phyloP scores from a whole-genome alignment of 2,888 invertebrate genomes.

The Chrysomela aeneicollis region DNA sequence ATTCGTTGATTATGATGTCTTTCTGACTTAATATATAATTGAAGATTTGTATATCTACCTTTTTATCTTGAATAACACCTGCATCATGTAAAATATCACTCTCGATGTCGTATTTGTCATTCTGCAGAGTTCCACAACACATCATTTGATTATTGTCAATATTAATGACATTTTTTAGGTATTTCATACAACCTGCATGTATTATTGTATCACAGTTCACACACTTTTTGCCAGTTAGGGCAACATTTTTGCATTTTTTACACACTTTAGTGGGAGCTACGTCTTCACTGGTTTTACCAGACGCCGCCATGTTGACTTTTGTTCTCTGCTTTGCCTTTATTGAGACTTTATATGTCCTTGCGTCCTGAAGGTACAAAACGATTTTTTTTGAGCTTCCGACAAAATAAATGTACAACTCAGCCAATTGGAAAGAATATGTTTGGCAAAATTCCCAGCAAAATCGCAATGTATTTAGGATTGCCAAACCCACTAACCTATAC shows the following conservation, averaged over 20 bases:
- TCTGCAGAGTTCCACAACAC: not conserved
- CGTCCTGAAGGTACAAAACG: too few relatives aligned
- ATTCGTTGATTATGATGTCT: constrained; percentile 6
- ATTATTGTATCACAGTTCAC: not conserved
- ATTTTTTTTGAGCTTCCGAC: too few relatives aligned
- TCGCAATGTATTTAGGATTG: too few relatives aligned
- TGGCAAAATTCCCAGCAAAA: too few relatives aligned
- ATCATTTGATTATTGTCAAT: not conserved
- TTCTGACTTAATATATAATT: not conserved
- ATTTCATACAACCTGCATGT: constrained; percentile 2
- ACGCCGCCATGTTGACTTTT: not conserved
- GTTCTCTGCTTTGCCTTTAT: too few relatives aligned
- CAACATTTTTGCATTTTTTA: constrained; percentile 10
- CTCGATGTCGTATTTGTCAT: not conserved
- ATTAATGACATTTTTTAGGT: not conserved
- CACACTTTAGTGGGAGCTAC: not conserved
- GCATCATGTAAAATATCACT: not conserved
- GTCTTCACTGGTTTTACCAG: not conserved
- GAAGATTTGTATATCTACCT: not conserved
- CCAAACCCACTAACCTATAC: too few relatives aligned
- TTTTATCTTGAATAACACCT: not conserved
- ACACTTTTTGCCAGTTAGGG: constrained; percentile 11
- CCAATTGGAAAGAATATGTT: too few relatives aligned
- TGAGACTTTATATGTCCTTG: too few relatives aligned
- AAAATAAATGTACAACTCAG: too few relatives aligned